Conservation (phyloP, 1,140 invertebrate genomes). For the Meloidogyne floridensis region DNA sequence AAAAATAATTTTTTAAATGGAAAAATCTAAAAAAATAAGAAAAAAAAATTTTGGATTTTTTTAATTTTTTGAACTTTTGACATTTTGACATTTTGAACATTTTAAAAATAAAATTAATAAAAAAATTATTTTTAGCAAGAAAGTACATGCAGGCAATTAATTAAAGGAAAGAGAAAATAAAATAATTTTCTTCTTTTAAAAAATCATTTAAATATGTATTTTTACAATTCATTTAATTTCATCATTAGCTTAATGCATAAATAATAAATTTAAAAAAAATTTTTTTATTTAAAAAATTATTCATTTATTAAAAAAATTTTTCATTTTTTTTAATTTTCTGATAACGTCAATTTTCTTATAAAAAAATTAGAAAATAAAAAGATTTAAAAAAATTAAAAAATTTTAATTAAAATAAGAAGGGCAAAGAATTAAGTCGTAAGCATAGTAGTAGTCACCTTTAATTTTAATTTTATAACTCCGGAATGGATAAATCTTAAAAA, state of each 20-base stretch:
- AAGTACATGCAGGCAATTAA: not conserved
- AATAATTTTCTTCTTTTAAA: too few relatives aligned
- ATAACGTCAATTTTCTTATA: not conserved
- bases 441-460: not conserved
- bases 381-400: not conserved
- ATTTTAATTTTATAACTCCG: not conserved
- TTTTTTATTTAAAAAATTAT: not conserved
- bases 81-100: not conserved
- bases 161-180: not conserved
- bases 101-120: too few relatives aligned
- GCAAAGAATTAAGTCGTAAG: too few relatives aligned
- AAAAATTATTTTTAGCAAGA: not conserved
- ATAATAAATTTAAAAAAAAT: too few relatives aligned
- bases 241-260: not conserved
- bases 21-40: conserved; percentile 10
- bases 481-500: not conserved
- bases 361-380: not conserved
- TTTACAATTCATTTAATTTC: conserved; percentile 5
- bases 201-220: not conserved
- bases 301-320: not conserved
- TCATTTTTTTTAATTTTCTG: conserved; percentile 1
- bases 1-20: not conserved
- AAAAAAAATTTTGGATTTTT: not conserved
- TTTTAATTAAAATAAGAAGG: too few relatives aligned
- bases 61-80: not conserved